These are phyloP conservation scores for Pachypsylla venusta DNA, from an alignment of 1,140 invertebrate genomes.

Conservation along the genomic window DNA sequence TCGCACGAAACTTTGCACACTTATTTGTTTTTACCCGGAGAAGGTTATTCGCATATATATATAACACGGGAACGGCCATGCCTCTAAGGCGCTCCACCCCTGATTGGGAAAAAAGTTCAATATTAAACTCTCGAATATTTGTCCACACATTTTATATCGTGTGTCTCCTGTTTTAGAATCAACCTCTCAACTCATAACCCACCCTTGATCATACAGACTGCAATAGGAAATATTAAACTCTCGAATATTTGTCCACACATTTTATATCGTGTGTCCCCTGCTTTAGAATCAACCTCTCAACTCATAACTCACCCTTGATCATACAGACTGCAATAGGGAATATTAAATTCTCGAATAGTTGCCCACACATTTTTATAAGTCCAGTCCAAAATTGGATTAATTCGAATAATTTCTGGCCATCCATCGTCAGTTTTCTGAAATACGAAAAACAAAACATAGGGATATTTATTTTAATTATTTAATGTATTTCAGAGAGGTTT, in stretches of 20 bases:
- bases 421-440: slow-evolving; percentile 61
- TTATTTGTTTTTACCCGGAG: too few species aligned
- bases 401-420: slow-evolving; percentile 77
- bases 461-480: too few species aligned
- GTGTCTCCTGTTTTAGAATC: neutral
- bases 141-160: slow-evolving; percentile 36
- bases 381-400: slow-evolving; percentile 83
- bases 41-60: too few species aligned
- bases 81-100: too few species aligned
- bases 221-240: slow-evolving; percentile 74
- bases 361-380: slow-evolving; percentile 76
- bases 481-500: too few species aligned
- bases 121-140: slow-evolving; percentile 56
- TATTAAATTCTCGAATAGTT: slow-evolving; percentile 54
- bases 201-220: slow-evolving; percentile 70
- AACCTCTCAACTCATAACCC: slow-evolving; percentile 20
- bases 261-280: neutral
- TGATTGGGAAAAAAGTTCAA: too few species aligned
- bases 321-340: slow-evolving; percentile 82
- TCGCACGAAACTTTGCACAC: too few species aligned
- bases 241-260: slow-evolving; percentile 56
- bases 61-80: too few species aligned
- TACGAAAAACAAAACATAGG: slow-evolving; percentile 14
- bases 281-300: neutral
- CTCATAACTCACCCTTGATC: slow-evolving; percentile 50